Conservation (phyloP, 1,140 invertebrate species). For the Diploscapter pachys region DNA sequence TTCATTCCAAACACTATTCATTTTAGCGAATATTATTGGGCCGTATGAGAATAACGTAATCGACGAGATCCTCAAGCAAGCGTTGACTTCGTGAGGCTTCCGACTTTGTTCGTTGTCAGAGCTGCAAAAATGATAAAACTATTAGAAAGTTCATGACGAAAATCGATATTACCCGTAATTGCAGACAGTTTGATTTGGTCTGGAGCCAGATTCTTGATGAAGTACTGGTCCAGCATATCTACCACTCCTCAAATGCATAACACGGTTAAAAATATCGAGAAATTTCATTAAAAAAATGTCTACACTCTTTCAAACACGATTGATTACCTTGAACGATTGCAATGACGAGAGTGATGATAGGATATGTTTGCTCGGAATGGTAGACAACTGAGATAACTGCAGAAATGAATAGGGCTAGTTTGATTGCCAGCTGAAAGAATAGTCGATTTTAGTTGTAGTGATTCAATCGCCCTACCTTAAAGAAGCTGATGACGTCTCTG, state of each 20-base stretch:
- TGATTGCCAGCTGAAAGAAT: constrained; percentile 25
- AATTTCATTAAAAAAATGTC: background rate
- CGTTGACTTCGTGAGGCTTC: too few species aligned
- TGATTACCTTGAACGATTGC: constrained; percentile 25
- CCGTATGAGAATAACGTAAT: too few species aligned
- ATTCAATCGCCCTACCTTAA: constrained; percentile 8
- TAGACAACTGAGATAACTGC: constrained; percentile 32
- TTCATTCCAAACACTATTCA: too few species aligned
- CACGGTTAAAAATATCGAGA: background rate
- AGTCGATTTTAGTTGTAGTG: background rate
- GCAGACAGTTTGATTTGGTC: constrained; percentile 30
- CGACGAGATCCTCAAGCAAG: too few species aligned
- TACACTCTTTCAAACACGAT: background rate
- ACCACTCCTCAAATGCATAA: constrained; percentile 18
- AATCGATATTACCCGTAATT: too few species aligned
- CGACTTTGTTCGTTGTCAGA: too few species aligned
- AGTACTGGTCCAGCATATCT: constrained; percentile 34
- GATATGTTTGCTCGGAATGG: constrained; percentile 23
- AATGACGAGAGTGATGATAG: constrained; percentile 32
- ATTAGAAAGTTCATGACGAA: too few species aligned
- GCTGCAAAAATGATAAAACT: too few species aligned
- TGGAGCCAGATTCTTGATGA: constrained; percentile 27
- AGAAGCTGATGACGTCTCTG: constrained; percentile 34
- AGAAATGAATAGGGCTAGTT: constrained; percentile 31
- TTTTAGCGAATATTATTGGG: too few species aligned